Evolutionary conservation across 1,140 invertebrate genomes (phyloP).

Genomic region (Lepidostoma basale): DNA sequence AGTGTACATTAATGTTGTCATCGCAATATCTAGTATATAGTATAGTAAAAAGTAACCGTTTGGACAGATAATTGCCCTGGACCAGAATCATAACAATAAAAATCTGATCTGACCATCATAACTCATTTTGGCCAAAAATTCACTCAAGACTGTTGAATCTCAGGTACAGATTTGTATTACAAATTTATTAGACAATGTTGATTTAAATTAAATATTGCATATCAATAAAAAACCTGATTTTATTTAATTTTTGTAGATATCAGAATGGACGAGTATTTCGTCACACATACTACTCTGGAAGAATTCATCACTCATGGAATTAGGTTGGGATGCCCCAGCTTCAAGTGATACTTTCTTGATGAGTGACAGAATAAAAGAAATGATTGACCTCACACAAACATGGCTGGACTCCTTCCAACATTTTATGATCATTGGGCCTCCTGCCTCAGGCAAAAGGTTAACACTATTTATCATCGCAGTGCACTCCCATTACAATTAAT

Average conservation of each 20-base stretch:
- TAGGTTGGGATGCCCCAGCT: conserved; percentile 13
- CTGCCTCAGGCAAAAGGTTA: conserved; percentile 43
- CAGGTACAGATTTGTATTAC: too few species aligned
- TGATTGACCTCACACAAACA: conserved; percentile 15
- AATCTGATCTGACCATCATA: too few species aligned
- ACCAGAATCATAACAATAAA: too few species aligned
- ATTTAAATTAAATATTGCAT: background rate
- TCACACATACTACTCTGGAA: conserved; percentile 41
- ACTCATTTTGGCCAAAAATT: too few species aligned
- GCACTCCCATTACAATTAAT: too few species aligned
- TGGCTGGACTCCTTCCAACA: conserved; percentile 39
- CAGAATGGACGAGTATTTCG: conserved; percentile 41
- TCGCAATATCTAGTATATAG: too few species aligned
- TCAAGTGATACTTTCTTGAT: conserved; percentile 22
- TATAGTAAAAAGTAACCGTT: too few species aligned
- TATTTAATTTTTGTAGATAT: conserved; percentile 30
- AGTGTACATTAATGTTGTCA: too few species aligned
- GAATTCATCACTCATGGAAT: conserved; percentile 7
- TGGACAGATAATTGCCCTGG: too few species aligned
- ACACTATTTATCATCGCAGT: background rate
- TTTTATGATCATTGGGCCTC: conserved; percentile 42
- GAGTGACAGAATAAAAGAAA: conserved; percentile 32
- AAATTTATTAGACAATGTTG: too few species aligned
- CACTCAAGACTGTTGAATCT: too few species aligned
- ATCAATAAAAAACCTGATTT: background rate